Base-by-base conservation (phyloP, 2,888 invertebrate species). In the Nasonovia ribisnigri region DNA sequence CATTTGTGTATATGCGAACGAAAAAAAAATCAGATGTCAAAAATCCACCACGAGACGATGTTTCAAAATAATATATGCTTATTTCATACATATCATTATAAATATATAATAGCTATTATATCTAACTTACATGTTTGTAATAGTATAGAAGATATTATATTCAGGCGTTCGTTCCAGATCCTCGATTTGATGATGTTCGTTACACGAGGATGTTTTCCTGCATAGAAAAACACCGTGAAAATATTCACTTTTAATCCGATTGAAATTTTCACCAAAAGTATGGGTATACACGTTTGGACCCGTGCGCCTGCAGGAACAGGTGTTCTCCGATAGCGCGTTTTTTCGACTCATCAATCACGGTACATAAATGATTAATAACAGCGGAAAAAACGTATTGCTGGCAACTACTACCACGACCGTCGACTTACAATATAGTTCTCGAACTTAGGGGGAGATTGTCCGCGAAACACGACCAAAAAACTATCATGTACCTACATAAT, bases 191-290 rank as follows among this genome's bases (percentile, higher is more conserved):
- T 29, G 26, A 57, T 26, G 26, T 57, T 10, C 26, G 8, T 29
- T 2, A 29, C 16, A 5, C 13, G 4, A 48, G 13, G 43, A 51
- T 1, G 48, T 88, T 51, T 36, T n/a, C 36, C 51, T 5, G 26
- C n/a, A 36, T 29, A 24, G 11, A 10, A 20, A 57, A 2, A 36
- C 77, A n/a, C 60, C 13, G 3, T 1, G 1, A 54, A 54, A 48
- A 77, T 24, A 84, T 54, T 36, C 42, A 42, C 54, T 91, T 43
- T 91, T 42, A 91, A 91, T 54, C 20, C n/a, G 91, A 91, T 91
- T 54, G 51, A 51, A 84, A 84, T 51, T 29, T 84, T 54, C 84
- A 42, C 42, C 29, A 29, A 42, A 77, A 77, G n/a, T 24, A 67
- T 11, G 36, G 8, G 77, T 20, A 20, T 77, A 36, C 36, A 29